A percentile compares a stretch with the other conserved stretches of the same genome.
Conservation (phyloP, 92 coral and sea anemone species). For the Palythoa grandiflora region DNA sequence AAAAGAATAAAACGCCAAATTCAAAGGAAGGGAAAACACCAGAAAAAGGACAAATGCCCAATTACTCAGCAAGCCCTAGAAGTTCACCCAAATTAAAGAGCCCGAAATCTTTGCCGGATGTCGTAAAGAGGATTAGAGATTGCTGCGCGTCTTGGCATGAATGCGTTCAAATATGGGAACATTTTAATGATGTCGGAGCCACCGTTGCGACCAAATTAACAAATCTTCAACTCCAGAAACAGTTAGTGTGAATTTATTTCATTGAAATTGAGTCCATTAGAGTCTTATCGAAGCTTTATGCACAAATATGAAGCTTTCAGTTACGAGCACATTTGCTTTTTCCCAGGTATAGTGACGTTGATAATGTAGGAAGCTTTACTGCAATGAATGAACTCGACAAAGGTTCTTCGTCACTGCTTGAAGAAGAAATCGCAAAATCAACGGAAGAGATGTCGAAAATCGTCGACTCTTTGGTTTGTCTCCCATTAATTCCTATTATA, state of each 20-base stretch:
- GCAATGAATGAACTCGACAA: slow-evolving; percentile 60
- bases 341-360: slow-evolving; percentile 56
- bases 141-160: slow-evolving; percentile 93
- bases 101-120: slow-evolving; percentile 69
- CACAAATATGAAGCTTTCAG: not conserved
- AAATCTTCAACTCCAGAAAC: slow-evolving; percentile 85
- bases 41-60: slow-evolving; percentile 45
- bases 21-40: slow-evolving; percentile 71
- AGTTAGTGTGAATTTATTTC: slow-evolving; percentile 65
- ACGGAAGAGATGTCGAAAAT: slow-evolving; percentile 87
- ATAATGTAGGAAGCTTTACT: slow-evolving; percentile 54
- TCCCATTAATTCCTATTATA: too few species aligned
- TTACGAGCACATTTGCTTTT: not conserved
- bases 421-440: slow-evolving; percentile 72
- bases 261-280: not conserved
- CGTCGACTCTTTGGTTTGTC: slow-evolving; percentile 61
- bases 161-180: slow-evolving; percentile 82
- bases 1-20: slow-evolving; percentile 60
- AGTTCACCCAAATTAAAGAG: slow-evolving; percentile 70
- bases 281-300: not conserved
- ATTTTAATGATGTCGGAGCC: slow-evolving; percentile 70
- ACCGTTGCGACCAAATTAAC: slow-evolving; percentile 88
- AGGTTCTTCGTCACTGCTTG: slow-evolving; percentile 50
- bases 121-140: slow-evolving; percentile 77
- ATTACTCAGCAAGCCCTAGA: slow-evolving; percentile 59